Conservation (phyloP, 1,140 invertebrate genomes). For the Procambarus clarkii region DNA sequence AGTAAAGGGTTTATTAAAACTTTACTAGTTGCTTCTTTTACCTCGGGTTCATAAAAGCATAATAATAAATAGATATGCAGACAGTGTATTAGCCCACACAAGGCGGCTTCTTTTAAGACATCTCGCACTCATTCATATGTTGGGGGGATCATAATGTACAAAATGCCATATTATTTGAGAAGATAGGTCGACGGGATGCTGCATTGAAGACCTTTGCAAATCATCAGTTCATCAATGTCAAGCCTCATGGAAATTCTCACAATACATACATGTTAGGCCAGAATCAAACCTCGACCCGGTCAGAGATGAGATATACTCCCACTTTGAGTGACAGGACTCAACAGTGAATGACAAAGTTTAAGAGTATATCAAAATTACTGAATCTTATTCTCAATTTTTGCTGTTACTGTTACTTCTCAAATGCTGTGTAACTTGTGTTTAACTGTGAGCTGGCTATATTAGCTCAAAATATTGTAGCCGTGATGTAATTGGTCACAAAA, state of each 20-base stretch:
- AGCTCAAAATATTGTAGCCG: constrained; percentile 67
- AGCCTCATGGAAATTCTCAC: constrained; percentile 25
- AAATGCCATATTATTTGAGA: too few relatives aligned
- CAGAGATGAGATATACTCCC: constrained; percentile 68
- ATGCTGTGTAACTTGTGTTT: constrained; percentile 63
- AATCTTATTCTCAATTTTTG: constrained; percentile 59
- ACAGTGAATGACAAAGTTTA: constrained; percentile 69
- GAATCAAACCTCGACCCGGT: constrained; percentile 68
- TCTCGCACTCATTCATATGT: too few relatives aligned
- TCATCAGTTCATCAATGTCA: constrained; percentile 41
- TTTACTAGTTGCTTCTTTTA: neutral
- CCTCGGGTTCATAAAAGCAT: too few relatives aligned
- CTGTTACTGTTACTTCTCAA: constrained; percentile 66
- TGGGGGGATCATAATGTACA: too few relatives aligned
- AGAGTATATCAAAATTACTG: constrained; percentile 49
- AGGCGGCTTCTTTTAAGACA: too few relatives aligned
- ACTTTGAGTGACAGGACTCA: constrained; percentile 68
- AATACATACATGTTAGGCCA: constrained; percentile 46
- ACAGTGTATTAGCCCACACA: too few relatives aligned
- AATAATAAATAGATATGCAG: too few relatives aligned
- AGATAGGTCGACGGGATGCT: too few relatives aligned
- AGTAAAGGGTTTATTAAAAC: neutral
- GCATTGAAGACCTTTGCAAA: neutral
- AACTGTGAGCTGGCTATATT: constrained; percentile 66
- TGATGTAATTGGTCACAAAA: constrained; percentile 65